phyloP scores from a whole-genome alignment of 2,113 vertebrate genomes.

The Struthidea cinerea region DNA sequence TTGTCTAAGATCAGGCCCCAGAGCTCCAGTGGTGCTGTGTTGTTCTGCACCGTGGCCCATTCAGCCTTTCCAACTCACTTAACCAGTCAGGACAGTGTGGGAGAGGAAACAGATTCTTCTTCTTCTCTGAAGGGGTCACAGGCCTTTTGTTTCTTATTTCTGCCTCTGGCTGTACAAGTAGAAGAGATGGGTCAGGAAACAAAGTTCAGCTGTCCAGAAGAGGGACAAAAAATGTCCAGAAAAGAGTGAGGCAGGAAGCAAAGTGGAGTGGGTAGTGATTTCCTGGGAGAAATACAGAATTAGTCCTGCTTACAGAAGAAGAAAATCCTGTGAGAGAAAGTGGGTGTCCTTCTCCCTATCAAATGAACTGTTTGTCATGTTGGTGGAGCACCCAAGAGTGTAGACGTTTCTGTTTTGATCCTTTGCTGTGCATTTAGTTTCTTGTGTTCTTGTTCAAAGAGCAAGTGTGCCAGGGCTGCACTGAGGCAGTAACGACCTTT shows the following conservation, averaged over 20 bases:
- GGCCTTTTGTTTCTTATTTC: background rate
- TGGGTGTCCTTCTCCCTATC: background rate
- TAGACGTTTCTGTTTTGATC: background rate
- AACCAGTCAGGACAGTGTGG: background rate
- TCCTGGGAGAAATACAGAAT: background rate
- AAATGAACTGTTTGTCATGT: background rate
- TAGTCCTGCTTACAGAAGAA: background rate
- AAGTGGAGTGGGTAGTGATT: background rate
- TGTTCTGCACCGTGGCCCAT: background rate
- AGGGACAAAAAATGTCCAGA: background rate
- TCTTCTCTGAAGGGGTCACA: background rate
- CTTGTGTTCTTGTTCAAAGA: background rate
- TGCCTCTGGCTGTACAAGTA: background rate
- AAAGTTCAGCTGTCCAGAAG: background rate
- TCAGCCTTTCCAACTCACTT: background rate
- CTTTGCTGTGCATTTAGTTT: background rate
- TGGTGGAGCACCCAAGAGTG: background rate
- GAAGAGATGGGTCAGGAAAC: background rate
- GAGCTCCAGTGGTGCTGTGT: background rate
- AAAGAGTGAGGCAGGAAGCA: background rate
- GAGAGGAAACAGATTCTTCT: background rate
- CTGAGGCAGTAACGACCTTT: background rate
- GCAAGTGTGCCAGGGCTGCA: background rate
- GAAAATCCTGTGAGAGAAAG: background rate
- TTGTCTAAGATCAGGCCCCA: background rate